These are phyloP conservation scores for Mungos mungo DNA, from an alignment of 2,113 vertebrate species.

Conservation along the genomic window DNA sequence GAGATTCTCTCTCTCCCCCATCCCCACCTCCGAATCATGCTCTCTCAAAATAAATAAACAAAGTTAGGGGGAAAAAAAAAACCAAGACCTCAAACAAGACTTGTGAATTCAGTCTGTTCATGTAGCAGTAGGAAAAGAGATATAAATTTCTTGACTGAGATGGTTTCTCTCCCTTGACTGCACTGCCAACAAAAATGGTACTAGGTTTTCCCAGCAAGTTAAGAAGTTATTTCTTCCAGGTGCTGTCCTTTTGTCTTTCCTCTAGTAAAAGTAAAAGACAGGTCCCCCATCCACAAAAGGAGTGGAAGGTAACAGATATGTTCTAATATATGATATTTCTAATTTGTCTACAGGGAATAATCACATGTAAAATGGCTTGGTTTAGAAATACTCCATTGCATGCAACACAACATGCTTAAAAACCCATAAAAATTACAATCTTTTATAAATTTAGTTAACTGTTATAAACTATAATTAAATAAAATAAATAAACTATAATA, in stretches of 20 bases:
- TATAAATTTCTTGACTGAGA: not conserved
- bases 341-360: not conserved
- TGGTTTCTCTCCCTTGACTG: slow-evolving; percentile 1
- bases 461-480: too few relatives aligned
- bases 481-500: too few relatives aligned
- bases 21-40: too few relatives aligned
- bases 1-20: too few relatives aligned
- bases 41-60: too few relatives aligned
- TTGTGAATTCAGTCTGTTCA: not conserved
- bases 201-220: not conserved
- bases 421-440: not conserved
- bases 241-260: not conserved
- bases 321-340: not conserved
- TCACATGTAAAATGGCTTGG: not conserved
- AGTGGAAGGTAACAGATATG: not conserved
- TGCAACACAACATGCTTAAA: not conserved
- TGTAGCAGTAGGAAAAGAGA: not conserved
- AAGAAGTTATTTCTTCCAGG: slow-evolving; percentile 29
- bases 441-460: not conserved
- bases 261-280: slow-evolving; percentile 22
- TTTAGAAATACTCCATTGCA: not conserved
- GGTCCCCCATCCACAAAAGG: not conserved
- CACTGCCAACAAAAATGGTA: slow-evolving; percentile 32
- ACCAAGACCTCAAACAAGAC: not conserved
- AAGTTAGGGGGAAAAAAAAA: not conserved